Percentiles rank a stretch among this genome's conserved stretches.
Conservation (phyloP, 2,888 invertebrate species). For the Calephelis perditalis region DNA sequence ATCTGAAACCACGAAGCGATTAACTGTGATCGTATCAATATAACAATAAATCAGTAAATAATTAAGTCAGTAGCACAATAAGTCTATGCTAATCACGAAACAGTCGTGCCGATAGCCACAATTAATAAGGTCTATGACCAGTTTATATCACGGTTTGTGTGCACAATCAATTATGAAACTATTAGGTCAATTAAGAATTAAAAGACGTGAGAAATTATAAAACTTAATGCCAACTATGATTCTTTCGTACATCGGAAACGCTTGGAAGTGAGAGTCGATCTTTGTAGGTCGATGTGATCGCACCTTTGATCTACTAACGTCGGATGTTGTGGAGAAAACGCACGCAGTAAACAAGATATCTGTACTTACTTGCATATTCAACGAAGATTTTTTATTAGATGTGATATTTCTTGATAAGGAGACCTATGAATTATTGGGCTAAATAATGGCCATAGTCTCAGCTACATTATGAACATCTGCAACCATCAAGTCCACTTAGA, state of each 20-base stretch:
- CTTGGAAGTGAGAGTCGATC: conserved; percentile 61
- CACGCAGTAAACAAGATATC: conserved; percentile 21
- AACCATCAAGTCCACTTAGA: too few species aligned
- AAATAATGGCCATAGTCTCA: too few species aligned
- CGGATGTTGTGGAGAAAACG: conserved; percentile 51
- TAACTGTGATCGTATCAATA: conserved; percentile 6
- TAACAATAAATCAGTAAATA: conserved; percentile 25
- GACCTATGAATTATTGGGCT: too few species aligned
- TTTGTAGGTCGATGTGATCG: conserved; percentile 63
- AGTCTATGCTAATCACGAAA: conserved; percentile 24
- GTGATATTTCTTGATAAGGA: too few species aligned
- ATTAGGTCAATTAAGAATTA: not conserved
- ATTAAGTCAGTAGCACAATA: conserved; percentile 22
- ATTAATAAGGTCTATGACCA: conserved; percentile 17
- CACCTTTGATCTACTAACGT: conserved; percentile 37
- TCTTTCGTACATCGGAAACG: conserved; percentile 35
- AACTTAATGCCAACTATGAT: conserved; percentile 33
- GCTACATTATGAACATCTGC: too few species aligned
- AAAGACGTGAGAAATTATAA: conserved; percentile 25
- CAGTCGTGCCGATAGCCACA: conserved; percentile 22
- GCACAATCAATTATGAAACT: conserved; percentile 6
- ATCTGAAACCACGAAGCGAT: conserved; percentile 1
- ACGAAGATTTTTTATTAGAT: not conserved
- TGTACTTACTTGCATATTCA: not conserved
- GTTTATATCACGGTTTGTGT: conserved; percentile 14